Evolutionary conservation across 2,113 vertebrate species (phyloP), one percentile per base, ranked within the genome.

Genomic region (Oryzias celebensis): DNA sequence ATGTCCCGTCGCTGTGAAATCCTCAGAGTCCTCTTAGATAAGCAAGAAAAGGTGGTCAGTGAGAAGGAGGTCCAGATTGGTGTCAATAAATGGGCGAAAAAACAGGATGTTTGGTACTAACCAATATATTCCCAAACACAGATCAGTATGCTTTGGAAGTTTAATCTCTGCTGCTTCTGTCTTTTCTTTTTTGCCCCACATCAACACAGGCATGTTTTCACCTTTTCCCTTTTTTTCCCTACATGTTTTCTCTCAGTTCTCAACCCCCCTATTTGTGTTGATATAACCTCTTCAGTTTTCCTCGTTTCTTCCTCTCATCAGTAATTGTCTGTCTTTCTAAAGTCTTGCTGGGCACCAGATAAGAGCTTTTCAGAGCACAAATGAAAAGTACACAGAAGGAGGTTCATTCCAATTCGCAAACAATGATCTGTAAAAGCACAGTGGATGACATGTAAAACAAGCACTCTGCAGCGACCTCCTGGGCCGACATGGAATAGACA

Each of bases 341-440:
- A 56, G 63, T 78, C 74, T 77, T 74, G 79, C 76, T 66, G 77
- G 61, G 80, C 69, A 45, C 52, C 51, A 64, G 54, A 77, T 77
- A 73, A 85, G 75, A 76, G 81, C 77, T 78, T 81, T 75, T 73
- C 59, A 67, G 41, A 26, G 62, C 67, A 64, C 68, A 80, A 69
- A 82, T 78, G 77, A 82, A 58, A 63, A 64, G 58, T 52, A 70
- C 70, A 67, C 75, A 71, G 74, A 73, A 78, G 75, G 85, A 61
- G 80, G 58, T 52, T 71, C 54, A 65, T 83, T 77, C 59, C 56
- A 73, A 18, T 81, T 65, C 43, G 3, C 70, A 83, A 83, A 87
- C 85, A 81, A 77, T 77, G 73, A 79, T 78, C 80, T 85, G 70
- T 83, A 80, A 83, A 83, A 68, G 54, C 64, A 75, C 62, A 71